Percentiles rank a stretch among this genome's conserved stretches.
phyloP scores from a whole-genome alignment of 2,888 invertebrate species.

The Yponomeuta cagnagella region DNA sequence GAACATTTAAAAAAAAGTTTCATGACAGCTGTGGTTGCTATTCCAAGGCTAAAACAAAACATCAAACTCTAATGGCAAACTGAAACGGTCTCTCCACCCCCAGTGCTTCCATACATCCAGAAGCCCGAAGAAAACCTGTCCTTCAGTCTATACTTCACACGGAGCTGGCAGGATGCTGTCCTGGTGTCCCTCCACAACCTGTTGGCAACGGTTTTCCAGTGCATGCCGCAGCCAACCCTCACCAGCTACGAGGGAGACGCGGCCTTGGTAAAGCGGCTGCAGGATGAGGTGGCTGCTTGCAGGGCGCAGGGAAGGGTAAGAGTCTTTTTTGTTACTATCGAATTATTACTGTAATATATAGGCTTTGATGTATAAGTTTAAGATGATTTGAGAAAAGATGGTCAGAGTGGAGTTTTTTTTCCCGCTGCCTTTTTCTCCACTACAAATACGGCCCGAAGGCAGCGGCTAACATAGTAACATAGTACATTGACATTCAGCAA shows the following conservation, averaged over 20 bases:
- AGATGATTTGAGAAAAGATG: no score
- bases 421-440: no score
- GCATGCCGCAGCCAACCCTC: conserved; percentile 90
- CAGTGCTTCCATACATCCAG: conserved; percentile 93
- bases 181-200: conserved; percentile 94
- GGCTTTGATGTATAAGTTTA: no score
- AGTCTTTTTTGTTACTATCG: conserved; percentile 18
- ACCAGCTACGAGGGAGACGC: conserved; percentile 92
- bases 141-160: conserved; percentile 92
- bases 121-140: conserved; percentile 93
- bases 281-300: conserved; percentile 87
- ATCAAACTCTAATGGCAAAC: not conserved
- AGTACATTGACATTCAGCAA: no score
- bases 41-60: no score
- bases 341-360: no score
- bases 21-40: no score
- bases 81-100: not conserved
- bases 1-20: no score
- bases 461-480: no score
- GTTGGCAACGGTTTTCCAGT: conserved; percentile 90
- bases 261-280: conserved; percentile 84
- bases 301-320: conserved; percentile 69
- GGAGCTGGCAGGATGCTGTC: conserved; percentile 97
- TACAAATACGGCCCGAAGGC: no score
- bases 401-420: no score